Percentiles rank a stretch among this genome's conserved stretches.
phyloP scores from a whole-genome alignment of 2,797 vertebrate species.

The Mormyrops attenuatus region DNA sequence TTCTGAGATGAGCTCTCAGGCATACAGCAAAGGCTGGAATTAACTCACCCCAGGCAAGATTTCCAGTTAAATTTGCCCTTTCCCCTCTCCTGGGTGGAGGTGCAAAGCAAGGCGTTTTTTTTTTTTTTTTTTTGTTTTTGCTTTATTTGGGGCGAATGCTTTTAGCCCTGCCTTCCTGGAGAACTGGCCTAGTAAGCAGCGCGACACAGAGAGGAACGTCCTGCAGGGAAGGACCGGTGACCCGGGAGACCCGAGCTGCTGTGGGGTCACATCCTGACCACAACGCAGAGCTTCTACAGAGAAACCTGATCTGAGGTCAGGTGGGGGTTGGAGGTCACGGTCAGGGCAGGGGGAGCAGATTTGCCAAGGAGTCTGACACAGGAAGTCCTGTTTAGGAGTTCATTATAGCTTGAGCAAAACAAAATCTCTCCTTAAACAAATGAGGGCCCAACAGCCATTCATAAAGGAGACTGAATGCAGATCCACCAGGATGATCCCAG shows the following conservation, averaged over 20 bases:
- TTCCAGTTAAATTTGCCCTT: conserved; percentile 17
- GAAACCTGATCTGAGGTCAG: background rate
- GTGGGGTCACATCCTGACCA: conserved; percentile 2
- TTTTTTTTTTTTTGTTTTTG: background rate
- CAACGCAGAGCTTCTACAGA: background rate
- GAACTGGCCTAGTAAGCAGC: conserved; percentile 6
- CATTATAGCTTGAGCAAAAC: background rate
- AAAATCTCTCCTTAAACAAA: background rate
- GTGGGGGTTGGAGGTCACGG: background rate
- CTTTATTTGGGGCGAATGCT: conserved; percentile 19
- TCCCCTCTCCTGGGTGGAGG: conserved; percentile 5
- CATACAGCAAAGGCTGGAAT: background rate
- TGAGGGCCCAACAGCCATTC: background rate
- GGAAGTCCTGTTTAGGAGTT: background rate
- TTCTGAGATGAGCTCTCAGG: background rate
- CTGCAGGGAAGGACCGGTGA: background rate
- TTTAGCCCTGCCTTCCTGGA: background rate
- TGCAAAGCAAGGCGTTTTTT: background rate
- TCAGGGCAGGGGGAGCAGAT: background rate
- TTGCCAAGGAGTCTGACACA: background rate
- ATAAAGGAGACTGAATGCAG: background rate
- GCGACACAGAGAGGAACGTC: background rate
- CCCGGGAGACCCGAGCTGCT: background rate
- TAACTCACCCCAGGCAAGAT: background rate
- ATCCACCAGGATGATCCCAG: background rate